These are phyloP conservation scores for Urocolius indicus DNA, from an alignment of 2,113 vertebrate species.

Conservation along the genomic window DNA sequence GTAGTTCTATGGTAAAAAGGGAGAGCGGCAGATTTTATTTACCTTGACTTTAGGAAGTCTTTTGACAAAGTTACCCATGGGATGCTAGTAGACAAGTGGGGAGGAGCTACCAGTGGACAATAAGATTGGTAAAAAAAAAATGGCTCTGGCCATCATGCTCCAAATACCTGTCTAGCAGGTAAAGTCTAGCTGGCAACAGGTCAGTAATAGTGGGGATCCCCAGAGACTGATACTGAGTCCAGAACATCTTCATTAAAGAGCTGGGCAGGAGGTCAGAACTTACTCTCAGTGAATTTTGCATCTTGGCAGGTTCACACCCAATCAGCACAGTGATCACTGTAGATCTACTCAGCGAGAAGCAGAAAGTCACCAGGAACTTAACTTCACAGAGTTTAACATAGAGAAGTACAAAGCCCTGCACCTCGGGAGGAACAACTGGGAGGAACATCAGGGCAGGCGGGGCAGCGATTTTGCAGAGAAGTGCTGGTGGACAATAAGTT, in stretches of 20 bases:
- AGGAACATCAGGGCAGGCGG: neutral
- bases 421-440: neutral
- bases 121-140: neutral
- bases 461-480: neutral
- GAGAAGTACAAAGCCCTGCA: neutral
- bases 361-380: neutral
- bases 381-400: neutral
- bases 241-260: neutral
- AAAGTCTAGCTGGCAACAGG: neutral
- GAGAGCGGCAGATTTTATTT: neutral
- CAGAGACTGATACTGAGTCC: neutral
- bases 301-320: neutral
- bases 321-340: neutral
- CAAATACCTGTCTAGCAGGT: neutral
- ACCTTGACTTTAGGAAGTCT: neutral
- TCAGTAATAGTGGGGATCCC: neutral
- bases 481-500: neutral
- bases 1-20: neutral
- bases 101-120: neutral
- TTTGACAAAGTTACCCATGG: neutral
- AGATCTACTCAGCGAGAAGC: neutral
- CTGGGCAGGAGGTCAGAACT: neutral
- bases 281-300: neutral
- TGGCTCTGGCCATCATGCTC: neutral
- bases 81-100: neutral